Percentiles rank a stretch among this genome's conserved stretches.
phyloP scores from a whole-genome alignment of 2,888 invertebrate species.

The Tipula lateralis region DNA sequence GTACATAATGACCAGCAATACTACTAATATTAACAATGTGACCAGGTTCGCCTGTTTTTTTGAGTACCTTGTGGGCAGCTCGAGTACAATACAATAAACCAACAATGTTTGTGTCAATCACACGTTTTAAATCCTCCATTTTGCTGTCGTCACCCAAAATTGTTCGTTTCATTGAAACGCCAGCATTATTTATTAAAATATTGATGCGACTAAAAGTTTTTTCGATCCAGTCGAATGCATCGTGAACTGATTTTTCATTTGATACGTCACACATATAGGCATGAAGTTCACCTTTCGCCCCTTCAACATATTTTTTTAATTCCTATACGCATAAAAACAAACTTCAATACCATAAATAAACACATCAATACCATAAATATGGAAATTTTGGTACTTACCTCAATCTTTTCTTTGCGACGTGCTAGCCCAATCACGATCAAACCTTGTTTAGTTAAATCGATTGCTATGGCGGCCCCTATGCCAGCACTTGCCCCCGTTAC shows the following conservation, averaged over 20 bases:
- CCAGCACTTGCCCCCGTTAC: constrained; percentile 63
- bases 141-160: not conserved
- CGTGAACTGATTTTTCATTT: constrained; percentile 53
- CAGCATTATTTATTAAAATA: constrained; percentile 58
- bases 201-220: constrained; percentile 53
- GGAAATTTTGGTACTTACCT: constrained; percentile 26
- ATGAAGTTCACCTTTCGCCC: constrained; percentile 38
- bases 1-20: constrained; percentile 41
- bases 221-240: constrained; percentile 52
- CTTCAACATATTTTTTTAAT: not conserved
- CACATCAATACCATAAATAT: not conserved
- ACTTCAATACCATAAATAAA: not conserved
- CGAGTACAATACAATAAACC: constrained; percentile 46
- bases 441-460: constrained; percentile 50
- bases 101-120: constrained; percentile 45
- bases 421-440: constrained; percentile 56
- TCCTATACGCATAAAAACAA: not conserved
- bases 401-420: constrained; percentile 48
- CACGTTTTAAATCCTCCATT: constrained; percentile 34
- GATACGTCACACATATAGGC: constrained; percentile 52
- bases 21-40: constrained; percentile 41
- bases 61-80: constrained; percentile 43
- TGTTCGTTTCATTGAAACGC: constrained; percentile 38
- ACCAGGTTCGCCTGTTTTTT: constrained; percentile 44
- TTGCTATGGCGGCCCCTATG: constrained; percentile 54